Conservation (phyloP, 1,140 invertebrate genomes). For the Leptoteleia sp. region DNA sequence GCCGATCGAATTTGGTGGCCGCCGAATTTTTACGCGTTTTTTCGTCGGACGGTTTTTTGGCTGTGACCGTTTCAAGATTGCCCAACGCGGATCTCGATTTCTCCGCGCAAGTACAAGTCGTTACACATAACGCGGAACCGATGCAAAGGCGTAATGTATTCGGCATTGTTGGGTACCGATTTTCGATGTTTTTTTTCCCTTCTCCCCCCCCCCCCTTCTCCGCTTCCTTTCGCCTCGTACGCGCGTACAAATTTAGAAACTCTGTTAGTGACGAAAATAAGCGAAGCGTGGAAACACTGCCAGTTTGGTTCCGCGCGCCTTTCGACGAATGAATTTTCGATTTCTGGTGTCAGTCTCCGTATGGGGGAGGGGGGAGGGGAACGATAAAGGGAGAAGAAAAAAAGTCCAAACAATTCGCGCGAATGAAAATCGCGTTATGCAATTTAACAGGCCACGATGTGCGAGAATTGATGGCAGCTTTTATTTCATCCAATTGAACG, state of each 20-base stretch:
- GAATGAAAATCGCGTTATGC: conserved; percentile 38
- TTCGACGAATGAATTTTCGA: conserved; percentile 12
- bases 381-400: background rate
- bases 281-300: conserved; percentile 15
- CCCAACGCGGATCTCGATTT: conserved; percentile 23
- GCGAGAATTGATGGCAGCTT: conserved; percentile 34
- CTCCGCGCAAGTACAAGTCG: conserved; percentile 3
- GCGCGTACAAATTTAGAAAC: conserved; percentile 37
- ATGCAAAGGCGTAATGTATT: conserved; percentile 4
- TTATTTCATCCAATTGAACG: conserved; percentile 54
- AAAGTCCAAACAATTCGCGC: conserved; percentile 34
- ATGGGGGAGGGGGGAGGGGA: too few relatives aligned
- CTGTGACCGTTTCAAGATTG: conserved; percentile 3
- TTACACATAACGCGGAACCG: conserved; percentile 21
- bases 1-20: conserved; percentile 19
- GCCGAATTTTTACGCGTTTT: background rate
- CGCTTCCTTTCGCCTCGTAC: background rate
- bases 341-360: background rate
- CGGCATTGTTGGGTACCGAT: conserved; percentile 12
- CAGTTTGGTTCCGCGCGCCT: background rate
- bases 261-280: conserved; percentile 29
- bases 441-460: conserved; percentile 21
- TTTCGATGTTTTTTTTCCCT: conserved; percentile 20
- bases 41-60: conserved; percentile 1
- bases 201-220: too few relatives aligned